These are phyloP conservation scores for Mystacornis crossleyi DNA, from an alignment of 2,113 vertebrate genomes.

Conservation along the genomic window DNA sequence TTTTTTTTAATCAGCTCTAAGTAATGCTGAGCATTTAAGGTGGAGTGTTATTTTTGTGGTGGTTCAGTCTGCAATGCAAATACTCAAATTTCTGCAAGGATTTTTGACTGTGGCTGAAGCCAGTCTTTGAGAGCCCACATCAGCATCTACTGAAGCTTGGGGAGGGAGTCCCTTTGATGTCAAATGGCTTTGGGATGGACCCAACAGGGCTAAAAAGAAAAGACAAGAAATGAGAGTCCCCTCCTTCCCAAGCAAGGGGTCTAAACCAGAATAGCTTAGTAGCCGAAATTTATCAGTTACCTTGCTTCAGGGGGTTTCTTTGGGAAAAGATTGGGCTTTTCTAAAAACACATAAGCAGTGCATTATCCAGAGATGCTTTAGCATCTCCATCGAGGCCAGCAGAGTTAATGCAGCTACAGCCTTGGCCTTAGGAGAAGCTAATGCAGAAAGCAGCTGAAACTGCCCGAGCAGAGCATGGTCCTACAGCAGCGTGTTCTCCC, in stretches of 20 bases:
- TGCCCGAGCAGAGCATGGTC: accelerated
- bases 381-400: neutral
- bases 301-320: neutral
- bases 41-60: neutral
- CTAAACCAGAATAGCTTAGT: neutral
- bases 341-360: neutral
- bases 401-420: neutral
- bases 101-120: neutral
- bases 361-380: neutral
- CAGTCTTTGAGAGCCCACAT: neutral
- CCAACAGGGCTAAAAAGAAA: neutral
- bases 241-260: neutral
- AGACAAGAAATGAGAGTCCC: neutral
- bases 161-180: neutral
- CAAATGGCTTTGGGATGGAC: neutral
- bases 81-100: neutral
- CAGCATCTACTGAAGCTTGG: neutral
- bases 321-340: neutral
- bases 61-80: neutral
- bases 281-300: neutral
- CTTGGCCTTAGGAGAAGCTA: neutral
- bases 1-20: neutral
- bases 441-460: neutral
- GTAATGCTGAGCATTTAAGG: neutral
- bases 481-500: neutral